phyloP scores from a whole-genome alignment of 1,140 invertebrate genomes.

The Tetramorium simillimum region DNA sequence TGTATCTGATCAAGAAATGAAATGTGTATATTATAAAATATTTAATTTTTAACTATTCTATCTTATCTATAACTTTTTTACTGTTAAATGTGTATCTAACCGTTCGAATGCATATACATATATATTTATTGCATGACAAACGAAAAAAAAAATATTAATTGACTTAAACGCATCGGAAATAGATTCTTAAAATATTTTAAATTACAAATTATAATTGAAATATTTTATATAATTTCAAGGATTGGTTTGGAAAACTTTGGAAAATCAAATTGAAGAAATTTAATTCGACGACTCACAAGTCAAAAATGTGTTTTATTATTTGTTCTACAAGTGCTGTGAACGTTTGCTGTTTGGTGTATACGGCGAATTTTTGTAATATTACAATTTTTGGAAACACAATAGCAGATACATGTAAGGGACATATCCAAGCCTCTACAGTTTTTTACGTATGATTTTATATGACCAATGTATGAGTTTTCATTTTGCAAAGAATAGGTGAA shows the following conservation, averaged over 20 bases:
- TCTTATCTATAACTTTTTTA: too few relatives aligned
- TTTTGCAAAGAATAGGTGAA: slow-evolving; percentile 11
- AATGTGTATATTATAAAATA: too few relatives aligned
- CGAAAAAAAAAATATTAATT: background rate
- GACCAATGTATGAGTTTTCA: slow-evolving; percentile 16
- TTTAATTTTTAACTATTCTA: too few relatives aligned
- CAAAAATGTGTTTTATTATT: slow-evolving; percentile 66
- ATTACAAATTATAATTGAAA: background rate
- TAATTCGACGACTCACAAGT: background rate
- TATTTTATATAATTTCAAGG: background rate
- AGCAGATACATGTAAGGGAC: slow-evolving; percentile 60
- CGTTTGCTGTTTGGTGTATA: slow-evolving; percentile 55
- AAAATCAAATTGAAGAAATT: background rate
- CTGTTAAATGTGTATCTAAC: too few relatives aligned
- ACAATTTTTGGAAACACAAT: slow-evolving; percentile 56
- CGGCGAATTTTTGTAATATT: slow-evolving; percentile 44
- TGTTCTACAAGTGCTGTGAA: slow-evolving; percentile 65
- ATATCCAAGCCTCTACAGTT: slow-evolving; percentile 66
- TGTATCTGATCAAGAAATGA: too few relatives aligned
- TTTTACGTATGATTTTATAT: slow-evolving; percentile 44
- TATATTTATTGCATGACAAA: too few relatives aligned
- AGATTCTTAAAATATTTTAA: background rate
- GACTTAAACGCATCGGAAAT: background rate
- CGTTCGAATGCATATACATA: too few relatives aligned
- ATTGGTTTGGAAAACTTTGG: background rate